Percentiles rank a stretch among this genome's conserved stretches.
Conservation (phyloP, 2,113 vertebrate genomes). For the Corynorhinus townsendii region DNA sequence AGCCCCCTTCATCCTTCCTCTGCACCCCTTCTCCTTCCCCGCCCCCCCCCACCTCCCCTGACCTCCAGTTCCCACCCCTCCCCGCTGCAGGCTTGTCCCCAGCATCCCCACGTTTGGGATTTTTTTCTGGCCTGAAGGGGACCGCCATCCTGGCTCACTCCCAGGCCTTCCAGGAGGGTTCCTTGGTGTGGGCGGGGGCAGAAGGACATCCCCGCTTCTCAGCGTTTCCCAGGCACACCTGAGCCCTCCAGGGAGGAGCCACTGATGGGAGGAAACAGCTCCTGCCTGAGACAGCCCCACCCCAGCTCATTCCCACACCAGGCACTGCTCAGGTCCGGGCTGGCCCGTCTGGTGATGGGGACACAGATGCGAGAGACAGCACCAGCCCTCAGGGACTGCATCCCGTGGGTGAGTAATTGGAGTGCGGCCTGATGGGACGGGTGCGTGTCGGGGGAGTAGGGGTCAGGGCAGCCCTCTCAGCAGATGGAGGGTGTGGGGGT, state of each 20-base stretch:
- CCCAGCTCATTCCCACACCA: fast-evolving
- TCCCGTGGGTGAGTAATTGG: background rate
- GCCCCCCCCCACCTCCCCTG: too few species aligned
- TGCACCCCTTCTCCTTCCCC: background rate
- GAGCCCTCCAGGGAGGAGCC: background rate
- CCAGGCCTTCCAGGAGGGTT: background rate
- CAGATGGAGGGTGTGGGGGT: background rate
- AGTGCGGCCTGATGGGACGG: background rate
- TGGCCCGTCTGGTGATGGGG: background rate
- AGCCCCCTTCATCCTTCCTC: fast-evolving
- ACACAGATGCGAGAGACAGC: background rate
- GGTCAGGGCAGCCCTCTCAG: background rate
- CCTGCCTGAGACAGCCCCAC: background rate
- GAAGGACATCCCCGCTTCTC: fast-evolving
- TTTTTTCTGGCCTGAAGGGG: background rate
- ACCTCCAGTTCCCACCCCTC: background rate
- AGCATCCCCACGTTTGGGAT: background rate
- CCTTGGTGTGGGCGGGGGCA: background rate
- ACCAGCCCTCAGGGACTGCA: background rate
- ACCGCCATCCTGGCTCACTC: background rate
- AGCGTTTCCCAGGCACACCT: fast-evolving
- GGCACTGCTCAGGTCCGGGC: background rate
- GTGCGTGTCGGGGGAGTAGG: background rate
- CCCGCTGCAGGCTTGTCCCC: background rate
- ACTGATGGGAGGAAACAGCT: fast-evolving